Conservation (phyloP, 1,140 invertebrate genomes). For the Contarinia nasturtii region DNA sequence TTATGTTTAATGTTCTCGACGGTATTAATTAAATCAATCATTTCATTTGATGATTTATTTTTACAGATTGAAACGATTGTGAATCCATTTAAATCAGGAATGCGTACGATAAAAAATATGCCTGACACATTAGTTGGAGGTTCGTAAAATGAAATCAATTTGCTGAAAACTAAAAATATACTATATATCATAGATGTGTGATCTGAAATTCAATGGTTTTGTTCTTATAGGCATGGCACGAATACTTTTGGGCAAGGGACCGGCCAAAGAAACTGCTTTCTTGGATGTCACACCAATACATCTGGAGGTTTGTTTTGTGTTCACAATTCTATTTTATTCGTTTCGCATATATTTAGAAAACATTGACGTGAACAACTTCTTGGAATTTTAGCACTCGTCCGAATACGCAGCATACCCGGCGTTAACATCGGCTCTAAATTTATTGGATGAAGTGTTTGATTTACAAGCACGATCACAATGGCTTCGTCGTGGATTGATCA, state of each 20-base stretch:
- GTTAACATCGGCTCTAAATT: constrained; percentile 36
- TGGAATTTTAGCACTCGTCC: background rate
- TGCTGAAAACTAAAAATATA: no score
- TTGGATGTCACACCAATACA: constrained; percentile 26
- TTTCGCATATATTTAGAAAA: background rate
- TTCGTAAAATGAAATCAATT: constrained; percentile 5
- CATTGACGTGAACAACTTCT: background rate
- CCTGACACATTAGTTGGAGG: constrained; percentile 69
- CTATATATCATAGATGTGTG: constrained; percentile 1
- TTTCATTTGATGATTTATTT: constrained; percentile 2
- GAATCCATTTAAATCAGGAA: constrained; percentile 63
- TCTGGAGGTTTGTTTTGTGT: constrained; percentile 26
- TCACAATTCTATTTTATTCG: background rate
- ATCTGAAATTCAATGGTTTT: constrained; percentile 4
- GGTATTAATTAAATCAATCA: background rate
- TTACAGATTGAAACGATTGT: constrained; percentile 53
- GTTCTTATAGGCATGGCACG: constrained; percentile 24
- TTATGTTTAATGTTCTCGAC: no score
- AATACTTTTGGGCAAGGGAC: constrained; percentile 26
- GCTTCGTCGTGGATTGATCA: constrained; percentile 37
- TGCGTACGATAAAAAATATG: constrained; percentile 63
- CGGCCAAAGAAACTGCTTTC: constrained; percentile 24
- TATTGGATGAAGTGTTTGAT: constrained; percentile 88
- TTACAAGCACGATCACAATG: constrained; percentile 73
- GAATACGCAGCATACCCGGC: constrained; percentile 5